Percentiles rank a stretch among this genome's conserved stretches.
phyloP scores from a whole-genome alignment of 1,140 invertebrate genomes.

The Bombus pyrosoma region DNA sequence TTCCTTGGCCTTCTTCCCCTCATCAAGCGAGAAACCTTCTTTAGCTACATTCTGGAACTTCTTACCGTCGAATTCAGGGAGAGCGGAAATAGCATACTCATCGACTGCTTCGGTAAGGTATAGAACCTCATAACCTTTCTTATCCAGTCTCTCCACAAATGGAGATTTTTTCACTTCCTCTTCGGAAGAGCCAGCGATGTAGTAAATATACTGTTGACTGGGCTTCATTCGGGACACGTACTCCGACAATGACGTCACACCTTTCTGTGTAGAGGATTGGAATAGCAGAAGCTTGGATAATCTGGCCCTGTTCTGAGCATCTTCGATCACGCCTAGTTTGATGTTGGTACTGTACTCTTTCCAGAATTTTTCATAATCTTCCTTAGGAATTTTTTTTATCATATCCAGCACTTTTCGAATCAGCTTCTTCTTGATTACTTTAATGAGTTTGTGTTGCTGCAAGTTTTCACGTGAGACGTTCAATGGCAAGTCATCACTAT shows the following conservation, averaged over 20 bases:
- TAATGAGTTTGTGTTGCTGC: conserved; percentile 99
- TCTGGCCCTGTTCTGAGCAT: conserved; percentile 96
- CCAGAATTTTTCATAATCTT: conserved; percentile 98
- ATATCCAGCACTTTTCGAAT: conserved; percentile 98
- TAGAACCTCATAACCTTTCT: conserved; percentile 98
- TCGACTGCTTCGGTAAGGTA: conserved; percentile 98
- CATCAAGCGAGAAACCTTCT: conserved; percentile 96
- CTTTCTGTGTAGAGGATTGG: conserved; percentile 90
- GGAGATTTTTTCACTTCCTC: conserved; percentile 96
- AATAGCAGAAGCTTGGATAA: conserved; percentile 97
- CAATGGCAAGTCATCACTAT: conserved; percentile 99
- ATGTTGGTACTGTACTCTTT: conserved; percentile 99
- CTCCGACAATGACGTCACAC: conserved; percentile 89
- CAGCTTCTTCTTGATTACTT: conserved; percentile 99
- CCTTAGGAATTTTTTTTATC: conserved; percentile 97
- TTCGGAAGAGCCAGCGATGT: conserved; percentile 94
- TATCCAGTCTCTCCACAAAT: conserved; percentile 96
- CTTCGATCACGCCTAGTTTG: conserved; percentile 99
- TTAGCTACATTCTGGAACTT: conserved; percentile 99
- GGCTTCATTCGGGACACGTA: conserved; percentile 98
- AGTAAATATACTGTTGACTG: conserved; percentile 98
- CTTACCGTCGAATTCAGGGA: conserved; percentile 99
- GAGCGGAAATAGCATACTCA: conserved; percentile 97
- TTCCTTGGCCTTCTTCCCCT: conserved; percentile 92
- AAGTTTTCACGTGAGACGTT: conserved; percentile 99